Evolutionary conservation across 2,888 invertebrate genomes (phyloP), one percentile per base, ranked within the genome.

Genomic region (Phaedon cochleariae): DNA sequence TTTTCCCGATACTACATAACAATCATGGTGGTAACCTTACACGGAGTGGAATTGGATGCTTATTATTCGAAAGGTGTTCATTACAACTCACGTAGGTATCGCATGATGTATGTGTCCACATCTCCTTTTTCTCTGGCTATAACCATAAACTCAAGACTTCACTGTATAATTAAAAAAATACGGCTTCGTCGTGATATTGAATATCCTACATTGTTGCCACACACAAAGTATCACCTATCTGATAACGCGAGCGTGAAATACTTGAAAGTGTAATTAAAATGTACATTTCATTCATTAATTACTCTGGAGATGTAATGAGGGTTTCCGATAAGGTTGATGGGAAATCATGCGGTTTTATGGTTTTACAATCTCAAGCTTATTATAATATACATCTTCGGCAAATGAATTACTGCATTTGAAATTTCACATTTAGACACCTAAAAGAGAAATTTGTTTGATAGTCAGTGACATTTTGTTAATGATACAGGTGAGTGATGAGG

Each of bases 81-180:
- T 69, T 69, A 59, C 69, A 69, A 34, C 52, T 62, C 69, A 66
- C 59, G 66, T n/a, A n/a, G n/a, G n/a, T 69, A 64, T 59, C 41
- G 49, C 49, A 53, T 59, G 66, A 65, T 59, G 59, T 51, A 37
- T 51, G 55, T 57, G 52, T 61, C 37, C 57, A 55, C 60, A 18
- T 54, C 48, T 55, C 46, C 15, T 49, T 46, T 17, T 26, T 53
- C 26, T 18, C 15, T 20, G 34, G 34, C 21, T 29, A 41, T 46
- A 45, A 18, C 52, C 46, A 29, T 52, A 60, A 54, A 46, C 34
- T 41, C 49, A 37, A 49, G 57, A 51, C 21, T 57, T 57, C 49
- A 55, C 41, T 57, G 37, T 62, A 37, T 65, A 65, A 65, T 61
- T 65, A 61, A 58, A 65, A 61, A 41, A 41, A 12, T 65, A 65